Evolutionary conservation across 2,888 invertebrate species (phyloP).

Genomic region (Noctua janthina): DNA sequence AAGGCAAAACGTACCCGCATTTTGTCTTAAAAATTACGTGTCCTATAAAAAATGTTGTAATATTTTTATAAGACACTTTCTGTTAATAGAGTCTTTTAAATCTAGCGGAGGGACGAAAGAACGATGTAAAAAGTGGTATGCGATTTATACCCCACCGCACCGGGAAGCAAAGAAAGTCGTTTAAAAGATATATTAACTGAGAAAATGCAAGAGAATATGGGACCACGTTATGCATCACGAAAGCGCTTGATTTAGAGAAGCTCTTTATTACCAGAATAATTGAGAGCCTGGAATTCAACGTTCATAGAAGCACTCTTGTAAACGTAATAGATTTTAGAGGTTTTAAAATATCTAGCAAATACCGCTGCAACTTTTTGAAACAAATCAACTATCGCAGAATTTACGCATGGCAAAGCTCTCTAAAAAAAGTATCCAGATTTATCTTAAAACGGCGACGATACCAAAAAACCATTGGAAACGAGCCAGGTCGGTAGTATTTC

Average conservation of each 20-base stretch:
- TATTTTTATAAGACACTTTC: conserved; percentile 57
- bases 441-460: conserved; percentile 47
- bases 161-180: conserved; percentile 77
- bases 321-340: conserved; percentile 32
- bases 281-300: conserved; percentile 48
- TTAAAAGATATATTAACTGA: conserved; percentile 82
- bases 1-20: conserved; percentile 37
- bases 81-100: conserved; percentile 66
- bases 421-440: conserved; percentile 53
- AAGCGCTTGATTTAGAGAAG: conserved; percentile 71
- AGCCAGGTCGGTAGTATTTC: conserved; percentile 53
- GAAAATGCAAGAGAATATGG: conserved; percentile 79
- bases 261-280: conserved; percentile 62
- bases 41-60: conserved; percentile 56
- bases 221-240: conserved; percentile 74
- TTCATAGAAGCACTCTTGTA: conserved; percentile 27
- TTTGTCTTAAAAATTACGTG: conserved; percentile 56
- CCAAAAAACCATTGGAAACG: conserved; percentile 51
- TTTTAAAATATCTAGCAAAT: conserved; percentile 4
- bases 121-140: conserved; percentile 65
- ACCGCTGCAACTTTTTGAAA: conserved; percentile 14
- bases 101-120: conserved; percentile 60
- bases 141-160: conserved; percentile 74
- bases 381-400: conserved; percentile 34
- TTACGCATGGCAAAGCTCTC: conserved; percentile 22